These are phyloP conservation scores for Festucalex cinctus DNA, from an alignment of 2,113 vertebrate genomes.

Conservation along the genomic window DNA sequence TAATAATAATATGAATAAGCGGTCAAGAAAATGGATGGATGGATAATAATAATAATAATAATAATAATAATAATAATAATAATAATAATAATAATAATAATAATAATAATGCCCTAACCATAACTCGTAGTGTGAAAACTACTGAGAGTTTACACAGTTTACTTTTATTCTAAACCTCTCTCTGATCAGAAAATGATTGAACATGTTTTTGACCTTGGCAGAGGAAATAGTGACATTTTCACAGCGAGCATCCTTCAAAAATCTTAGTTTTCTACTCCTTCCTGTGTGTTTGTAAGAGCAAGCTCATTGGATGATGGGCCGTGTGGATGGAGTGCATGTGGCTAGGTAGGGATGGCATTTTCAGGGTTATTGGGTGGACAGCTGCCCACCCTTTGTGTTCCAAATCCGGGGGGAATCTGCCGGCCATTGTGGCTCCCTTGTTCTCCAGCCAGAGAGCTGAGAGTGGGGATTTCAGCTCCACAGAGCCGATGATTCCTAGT, in stretches of 20 bases:
- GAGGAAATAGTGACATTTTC: neutral
- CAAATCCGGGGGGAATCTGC: slow-evolving; percentile 68
- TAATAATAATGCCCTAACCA: too few species aligned
- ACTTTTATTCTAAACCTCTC: too few species aligned
- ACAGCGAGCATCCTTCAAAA: neutral
- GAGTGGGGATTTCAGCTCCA: slow-evolving; percentile 60
- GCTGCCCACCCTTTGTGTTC: slow-evolving; percentile 65
- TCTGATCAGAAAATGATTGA: too few species aligned
- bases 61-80: too few species aligned
- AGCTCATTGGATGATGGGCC: slow-evolving; percentile 4
- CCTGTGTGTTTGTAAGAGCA: neutral
- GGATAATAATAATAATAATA: too few species aligned
- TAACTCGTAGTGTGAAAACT: too few species aligned
- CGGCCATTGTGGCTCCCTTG: slow-evolving; percentile 59
- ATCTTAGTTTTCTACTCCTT: neutral
- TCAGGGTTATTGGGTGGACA: slow-evolving; percentile 56
- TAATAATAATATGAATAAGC: too few species aligned
- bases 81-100: too few species aligned
- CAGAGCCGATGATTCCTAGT: slow-evolving; percentile 57
- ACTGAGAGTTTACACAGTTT: too few species aligned
- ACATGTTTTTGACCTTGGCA: neutral
- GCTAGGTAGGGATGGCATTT: slow-evolving; percentile 21
- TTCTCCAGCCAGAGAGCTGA: slow-evolving; percentile 64
- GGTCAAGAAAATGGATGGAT: too few species aligned
- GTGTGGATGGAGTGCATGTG: slow-evolving; percentile 28